Evolutionary conservation across 2,888 invertebrate species (phyloP).

Genomic region (Tachystola acroxantha): DNA sequence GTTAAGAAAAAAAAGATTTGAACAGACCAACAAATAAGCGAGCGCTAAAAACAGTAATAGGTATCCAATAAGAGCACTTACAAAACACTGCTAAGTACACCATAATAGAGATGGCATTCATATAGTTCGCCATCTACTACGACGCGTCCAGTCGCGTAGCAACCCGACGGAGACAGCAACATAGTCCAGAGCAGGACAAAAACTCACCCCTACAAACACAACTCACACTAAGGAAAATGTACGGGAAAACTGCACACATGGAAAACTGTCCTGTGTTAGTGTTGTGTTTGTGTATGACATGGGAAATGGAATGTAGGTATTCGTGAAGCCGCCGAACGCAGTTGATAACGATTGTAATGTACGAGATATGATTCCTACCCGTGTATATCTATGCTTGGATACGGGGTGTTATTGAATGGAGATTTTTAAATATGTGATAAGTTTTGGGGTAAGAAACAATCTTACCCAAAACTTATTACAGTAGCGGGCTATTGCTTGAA

Average conservation of each 20-base stretch:
- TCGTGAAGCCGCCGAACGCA: conserved; percentile 23
- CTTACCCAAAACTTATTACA: too few relatives aligned
- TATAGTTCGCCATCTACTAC: conserved; percentile 30
- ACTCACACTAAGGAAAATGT: conserved; percentile 6
- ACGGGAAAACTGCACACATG: conserved; percentile 29
- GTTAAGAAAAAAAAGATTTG: too few relatives aligned
- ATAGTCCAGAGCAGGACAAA: conserved; percentile 13
- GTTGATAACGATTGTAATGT: conserved; percentile 45
- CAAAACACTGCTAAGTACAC: conserved; percentile 49
- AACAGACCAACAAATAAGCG: not conserved
- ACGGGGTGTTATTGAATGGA: not conserved
- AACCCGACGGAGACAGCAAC: conserved; percentile 23
- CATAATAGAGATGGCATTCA: conserved; percentile 55
- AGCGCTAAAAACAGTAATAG: conserved; percentile 19
- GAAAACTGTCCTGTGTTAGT: conserved; percentile 8
- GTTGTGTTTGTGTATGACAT: conserved; percentile 14
- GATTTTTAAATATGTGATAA: too few relatives aligned
- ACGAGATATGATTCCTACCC: conserved; percentile 31
- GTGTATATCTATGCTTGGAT: not conserved
- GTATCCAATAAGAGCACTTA: conserved; percentile 34
- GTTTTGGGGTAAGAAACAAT: too few relatives aligned
- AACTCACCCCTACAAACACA: conserved; percentile 11
- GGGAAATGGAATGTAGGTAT: conserved; percentile 40
- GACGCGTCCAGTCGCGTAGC: conserved; percentile 27
- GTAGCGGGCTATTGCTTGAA: too few relatives aligned